Conservation (phyloP, 2,888 invertebrate species). For the Vandiemenella viatica region DNA sequence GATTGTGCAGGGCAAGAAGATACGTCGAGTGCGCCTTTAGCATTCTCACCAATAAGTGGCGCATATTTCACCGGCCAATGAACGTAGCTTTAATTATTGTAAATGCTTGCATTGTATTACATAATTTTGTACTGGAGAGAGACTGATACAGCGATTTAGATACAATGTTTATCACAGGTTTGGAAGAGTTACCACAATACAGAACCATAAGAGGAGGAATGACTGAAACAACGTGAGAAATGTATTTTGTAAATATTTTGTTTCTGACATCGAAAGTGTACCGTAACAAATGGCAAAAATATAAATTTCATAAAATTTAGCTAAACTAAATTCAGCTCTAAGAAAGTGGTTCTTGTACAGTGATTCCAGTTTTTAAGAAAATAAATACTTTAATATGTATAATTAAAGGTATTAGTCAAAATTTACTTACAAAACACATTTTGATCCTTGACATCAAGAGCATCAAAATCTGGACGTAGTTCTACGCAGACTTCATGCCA, state of each 20-base stretch:
- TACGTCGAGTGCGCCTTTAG: constrained; percentile 22
- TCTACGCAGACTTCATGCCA: background rate
- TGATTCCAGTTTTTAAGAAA: background rate
- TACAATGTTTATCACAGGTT: constrained; percentile 16
- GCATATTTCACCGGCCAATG: constrained; percentile 22
- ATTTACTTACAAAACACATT: background rate
- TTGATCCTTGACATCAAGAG: background rate
- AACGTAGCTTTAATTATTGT: constrained; percentile 17
- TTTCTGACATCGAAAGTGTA: constrained; percentile 9
- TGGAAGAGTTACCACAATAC: constrained; percentile 14
- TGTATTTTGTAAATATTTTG: constrained; percentile 12
- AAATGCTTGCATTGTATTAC: constrained; percentile 18
- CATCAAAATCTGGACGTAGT: background rate
- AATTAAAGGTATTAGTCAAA: background rate
- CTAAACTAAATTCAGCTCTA: background rate
- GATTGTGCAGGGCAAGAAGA: constrained; percentile 18
- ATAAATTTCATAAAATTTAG: background rate
- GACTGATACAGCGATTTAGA: constrained; percentile 15
- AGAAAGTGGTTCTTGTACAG: background rate
- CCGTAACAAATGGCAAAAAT: constrained; percentile 16
- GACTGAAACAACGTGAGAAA: constrained; percentile 16
- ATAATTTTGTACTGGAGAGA: constrained; percentile 15
- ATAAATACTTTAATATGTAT: background rate
- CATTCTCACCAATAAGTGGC: constrained; percentile 22
- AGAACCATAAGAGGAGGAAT: constrained; percentile 11